Evolutionary conservation across 2,113 vertebrate species (phyloP).

Genomic region (Panthera uncia): DNA sequence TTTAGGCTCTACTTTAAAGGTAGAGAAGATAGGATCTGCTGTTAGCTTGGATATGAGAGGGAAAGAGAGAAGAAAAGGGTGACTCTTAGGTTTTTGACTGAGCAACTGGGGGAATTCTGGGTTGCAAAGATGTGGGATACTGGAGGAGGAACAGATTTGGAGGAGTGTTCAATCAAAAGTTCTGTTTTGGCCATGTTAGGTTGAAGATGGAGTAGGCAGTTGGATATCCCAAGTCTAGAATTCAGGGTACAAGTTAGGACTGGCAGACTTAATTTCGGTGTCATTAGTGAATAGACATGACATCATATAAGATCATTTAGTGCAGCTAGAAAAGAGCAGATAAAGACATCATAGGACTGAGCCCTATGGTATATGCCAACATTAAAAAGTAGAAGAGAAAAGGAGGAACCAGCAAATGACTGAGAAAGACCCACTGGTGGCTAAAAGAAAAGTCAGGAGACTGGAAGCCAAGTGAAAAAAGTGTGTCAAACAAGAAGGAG

Average conservation of each 20-base stretch:
- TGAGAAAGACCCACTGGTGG: not conserved
- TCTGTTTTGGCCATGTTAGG: not conserved
- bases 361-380: not conserved
- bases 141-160: not conserved
- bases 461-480: not conserved
- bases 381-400: slow-evolving; percentile 12
- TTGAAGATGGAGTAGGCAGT: not conserved
- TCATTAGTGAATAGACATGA: not conserved
- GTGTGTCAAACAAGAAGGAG: not conserved
- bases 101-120: not conserved
- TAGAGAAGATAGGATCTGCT: not conserved
- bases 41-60: not conserved
- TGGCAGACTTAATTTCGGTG: not conserved
- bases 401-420: not conserved
- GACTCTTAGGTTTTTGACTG: slow-evolving; percentile 6
- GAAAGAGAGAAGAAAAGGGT: not conserved
- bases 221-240: not conserved
- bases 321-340: not conserved
- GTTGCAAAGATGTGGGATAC: not conserved
- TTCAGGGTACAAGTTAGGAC: not conserved
- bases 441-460: slow-evolving; percentile 21
- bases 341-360: not conserved
- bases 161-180: not conserved
- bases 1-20: not conserved
- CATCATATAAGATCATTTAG: not conserved